Evolutionary conservation across 2,888 invertebrate genomes (phyloP).

Genomic region (Auanema freiburgensis): DNA sequence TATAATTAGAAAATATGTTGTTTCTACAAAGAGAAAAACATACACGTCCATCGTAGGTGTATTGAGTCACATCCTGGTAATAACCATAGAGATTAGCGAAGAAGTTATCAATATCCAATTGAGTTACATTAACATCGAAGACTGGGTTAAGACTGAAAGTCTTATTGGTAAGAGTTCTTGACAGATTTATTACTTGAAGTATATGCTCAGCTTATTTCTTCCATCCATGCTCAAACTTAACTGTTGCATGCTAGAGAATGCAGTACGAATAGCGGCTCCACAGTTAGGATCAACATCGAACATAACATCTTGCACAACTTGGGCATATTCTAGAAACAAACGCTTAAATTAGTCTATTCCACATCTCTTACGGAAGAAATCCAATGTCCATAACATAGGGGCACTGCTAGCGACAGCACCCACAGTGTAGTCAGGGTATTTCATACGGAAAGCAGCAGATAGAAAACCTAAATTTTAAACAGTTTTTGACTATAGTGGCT

Average conservation of each 20-base stretch:
- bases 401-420: constrained; percentile 51
- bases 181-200: constrained; percentile 16
- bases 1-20: neutral
- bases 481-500: neutral
- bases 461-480: constrained; percentile 36
- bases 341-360: neutral
- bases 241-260: constrained; percentile 38
- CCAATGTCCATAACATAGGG: constrained; percentile 43
- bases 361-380: constrained; percentile 37
- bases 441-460: constrained; percentile 46
- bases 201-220: constrained; percentile 24
- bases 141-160: constrained; percentile 40
- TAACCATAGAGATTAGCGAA: constrained; percentile 41
- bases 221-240: constrained; percentile 29
- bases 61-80: constrained; percentile 47
- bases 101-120: constrained; percentile 51
- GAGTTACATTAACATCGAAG: constrained; percentile 30
- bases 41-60: constrained; percentile 48
- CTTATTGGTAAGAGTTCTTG: neutral
- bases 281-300: constrained; percentile 29
- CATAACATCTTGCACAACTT: constrained; percentile 47
- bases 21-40: constrained; percentile 5
- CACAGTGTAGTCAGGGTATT: constrained; percentile 43
- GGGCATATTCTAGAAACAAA: constrained; percentile 28
- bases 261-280: constrained; percentile 23